phyloP scores from a whole-genome alignment of 2,888 invertebrate genomes.

The Morpho deidamia region DNA sequence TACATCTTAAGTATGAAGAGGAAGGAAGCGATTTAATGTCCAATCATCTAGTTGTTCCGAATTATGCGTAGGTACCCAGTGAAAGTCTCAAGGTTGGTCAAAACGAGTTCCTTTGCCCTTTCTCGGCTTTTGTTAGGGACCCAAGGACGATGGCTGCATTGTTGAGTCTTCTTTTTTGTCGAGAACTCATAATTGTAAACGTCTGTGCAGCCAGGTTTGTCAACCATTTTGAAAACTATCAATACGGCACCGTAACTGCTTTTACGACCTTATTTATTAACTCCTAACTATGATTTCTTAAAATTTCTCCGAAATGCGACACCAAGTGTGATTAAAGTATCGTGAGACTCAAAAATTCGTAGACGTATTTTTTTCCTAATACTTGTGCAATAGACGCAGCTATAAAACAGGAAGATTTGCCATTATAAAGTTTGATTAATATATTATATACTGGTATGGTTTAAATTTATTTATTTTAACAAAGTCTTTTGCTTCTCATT shows the following conservation, averaged over 20 bases:
- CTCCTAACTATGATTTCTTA: not conserved
- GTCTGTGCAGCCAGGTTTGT: conserved; percentile 65
- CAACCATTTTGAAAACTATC: conserved; percentile 48
- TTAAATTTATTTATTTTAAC: too few species aligned
- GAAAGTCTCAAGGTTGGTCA: conserved; percentile 71
- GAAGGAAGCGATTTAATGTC: conserved; percentile 10
- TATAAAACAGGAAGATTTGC: too few species aligned
- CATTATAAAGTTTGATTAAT: too few species aligned
- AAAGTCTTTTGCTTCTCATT: too few species aligned
- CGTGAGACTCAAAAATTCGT: too few species aligned
- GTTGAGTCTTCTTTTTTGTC: conserved; percentile 65
- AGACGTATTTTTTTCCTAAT: too few species aligned
- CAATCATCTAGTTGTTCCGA: conserved; percentile 22
- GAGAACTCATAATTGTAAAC: conserved; percentile 67
- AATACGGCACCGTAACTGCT: conserved; percentile 40
- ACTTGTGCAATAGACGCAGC: too few species aligned
- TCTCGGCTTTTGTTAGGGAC: conserved; percentile 73
- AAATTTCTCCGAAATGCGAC: not conserved
- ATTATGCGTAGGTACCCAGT: conserved; percentile 68
- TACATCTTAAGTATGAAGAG: not conserved
- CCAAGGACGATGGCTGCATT: conserved; percentile 72
- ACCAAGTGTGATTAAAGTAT: too few species aligned
- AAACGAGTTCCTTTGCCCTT: conserved; percentile 76
- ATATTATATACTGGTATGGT: too few species aligned
- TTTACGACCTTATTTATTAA: not conserved